phyloP scores from a whole-genome alignment of 1,140 invertebrate species.

The Drosophila sechellia region DNA sequence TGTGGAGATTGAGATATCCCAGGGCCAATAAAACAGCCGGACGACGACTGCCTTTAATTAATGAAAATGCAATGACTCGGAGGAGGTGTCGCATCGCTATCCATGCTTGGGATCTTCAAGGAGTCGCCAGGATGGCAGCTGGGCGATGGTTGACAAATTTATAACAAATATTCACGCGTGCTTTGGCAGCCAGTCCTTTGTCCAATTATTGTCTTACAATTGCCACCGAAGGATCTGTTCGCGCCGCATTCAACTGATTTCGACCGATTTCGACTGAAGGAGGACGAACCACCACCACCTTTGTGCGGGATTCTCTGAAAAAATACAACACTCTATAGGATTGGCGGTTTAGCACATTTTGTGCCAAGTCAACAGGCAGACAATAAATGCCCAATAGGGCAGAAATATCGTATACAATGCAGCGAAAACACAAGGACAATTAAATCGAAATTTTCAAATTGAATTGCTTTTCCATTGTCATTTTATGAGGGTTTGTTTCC shows the following conservation, averaged over 20 bases:
- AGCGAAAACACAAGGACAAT: slow-evolving; percentile 67
- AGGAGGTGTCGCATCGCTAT: slow-evolving; percentile 51
- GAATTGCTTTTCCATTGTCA: slow-evolving; percentile 42
- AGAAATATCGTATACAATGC: slow-evolving; percentile 30
- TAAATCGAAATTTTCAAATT: slow-evolving; percentile 75
- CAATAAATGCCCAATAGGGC: slow-evolving; percentile 33
- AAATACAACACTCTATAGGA: slow-evolving; percentile 7
- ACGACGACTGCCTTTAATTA: slow-evolving; percentile 64
- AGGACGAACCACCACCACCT: slow-evolving; percentile 10
- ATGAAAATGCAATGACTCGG: slow-evolving; percentile 78
- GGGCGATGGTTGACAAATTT: slow-evolving; percentile 70
- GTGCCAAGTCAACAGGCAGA: slow-evolving; percentile 59
- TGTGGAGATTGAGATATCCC: slow-evolving; percentile 42
- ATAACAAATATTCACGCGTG: slow-evolving; percentile 82
- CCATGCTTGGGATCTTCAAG: slow-evolving; percentile 46
- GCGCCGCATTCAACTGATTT: slow-evolving; percentile 54
- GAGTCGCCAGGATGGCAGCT: slow-evolving; percentile 6
- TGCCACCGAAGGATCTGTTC: slow-evolving; percentile 60
- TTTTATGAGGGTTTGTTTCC: slow-evolving; percentile 28
- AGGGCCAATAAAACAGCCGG: slow-evolving; percentile 61
- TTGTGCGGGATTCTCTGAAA: slow-evolving; percentile 65
- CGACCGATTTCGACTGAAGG: slow-evolving; percentile 37
- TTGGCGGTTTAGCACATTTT: slow-evolving; percentile 70
- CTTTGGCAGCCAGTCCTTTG: slow-evolving; percentile 74
- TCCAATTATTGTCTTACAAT: slow-evolving; percentile 78